A percentile compares a stretch with the other conserved stretches of the same genome.
phyloP scores from a whole-genome alignment of 2,113 vertebrate species.

The Vulpes vulpes region DNA sequence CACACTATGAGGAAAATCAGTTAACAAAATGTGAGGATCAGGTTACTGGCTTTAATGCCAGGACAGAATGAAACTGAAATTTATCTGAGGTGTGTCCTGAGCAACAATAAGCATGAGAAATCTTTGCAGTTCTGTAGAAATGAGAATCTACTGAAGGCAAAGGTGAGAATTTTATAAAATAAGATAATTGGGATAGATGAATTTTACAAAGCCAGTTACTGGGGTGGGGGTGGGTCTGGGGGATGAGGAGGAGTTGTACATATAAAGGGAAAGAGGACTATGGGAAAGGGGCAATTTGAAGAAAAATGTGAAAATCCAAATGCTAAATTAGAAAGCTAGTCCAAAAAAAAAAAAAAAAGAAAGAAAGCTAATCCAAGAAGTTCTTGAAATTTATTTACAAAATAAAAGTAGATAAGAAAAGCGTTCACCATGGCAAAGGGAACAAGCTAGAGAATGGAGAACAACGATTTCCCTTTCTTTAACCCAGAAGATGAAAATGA shows the following conservation, averaged over 20 bases:
- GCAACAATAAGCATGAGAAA: slow-evolving; percentile 19
- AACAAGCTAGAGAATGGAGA: not conserved
- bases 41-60: not conserved
- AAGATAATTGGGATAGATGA: not conserved
- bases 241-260: not conserved
- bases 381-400: not conserved
- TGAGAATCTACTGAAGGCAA: not conserved
- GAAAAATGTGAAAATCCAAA: not conserved
- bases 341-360: not conserved
- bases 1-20: not conserved
- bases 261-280: fast-evolving
- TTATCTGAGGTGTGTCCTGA: slow-evolving; percentile 19
- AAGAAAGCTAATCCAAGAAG: fast-evolving
- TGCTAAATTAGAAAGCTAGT: fast-evolving
- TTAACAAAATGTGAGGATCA: slow-evolving; percentile 4
- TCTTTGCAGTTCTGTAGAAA: slow-evolving; percentile 8
- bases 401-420: not conserved
- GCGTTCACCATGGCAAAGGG: not conserved
- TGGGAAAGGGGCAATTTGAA: not conserved
- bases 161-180: slow-evolving; percentile 52
- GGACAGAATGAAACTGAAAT: not conserved
- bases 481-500: not conserved
- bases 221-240: not conserved
- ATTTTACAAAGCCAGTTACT: not conserved
- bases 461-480: not conserved